A percentile compares a stretch with the other conserved stretches of the same genome.
Conservation (phyloP, 2,797 vertebrate species). For the Distichodus sexfasciatus region DNA sequence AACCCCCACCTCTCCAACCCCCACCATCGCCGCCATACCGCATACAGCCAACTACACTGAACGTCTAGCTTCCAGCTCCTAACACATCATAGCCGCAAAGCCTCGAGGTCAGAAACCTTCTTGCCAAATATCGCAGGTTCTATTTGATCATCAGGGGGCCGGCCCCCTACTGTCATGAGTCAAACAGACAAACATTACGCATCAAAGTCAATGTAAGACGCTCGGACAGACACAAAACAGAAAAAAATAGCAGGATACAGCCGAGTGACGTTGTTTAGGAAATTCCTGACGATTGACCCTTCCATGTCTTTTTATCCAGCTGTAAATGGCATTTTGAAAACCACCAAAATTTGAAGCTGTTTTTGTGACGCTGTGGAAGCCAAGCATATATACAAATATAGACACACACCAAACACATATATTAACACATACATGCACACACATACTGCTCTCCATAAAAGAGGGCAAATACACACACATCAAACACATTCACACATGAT, state of each 20-base stretch:
- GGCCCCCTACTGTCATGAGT: conserved; percentile 31
- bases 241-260: conserved; percentile 28
- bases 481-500: too few species aligned
- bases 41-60: background rate
- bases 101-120: too few species aligned
- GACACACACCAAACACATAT: conserved; percentile 19
- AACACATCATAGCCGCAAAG: too few species aligned
- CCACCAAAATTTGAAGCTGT: background rate
- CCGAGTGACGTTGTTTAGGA: conserved; percentile 14
- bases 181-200: conserved; percentile 39
- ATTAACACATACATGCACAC: background rate
- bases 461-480: too few species aligned
- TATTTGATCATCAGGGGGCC: conserved; percentile 1
- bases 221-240: conserved; percentile 25
- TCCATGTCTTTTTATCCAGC: background rate
- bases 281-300: conserved; percentile 2
- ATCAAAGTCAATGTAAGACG: conserved; percentile 41
- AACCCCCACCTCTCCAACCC: background rate
- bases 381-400: background rate
- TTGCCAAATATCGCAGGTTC: too few species aligned
- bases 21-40: background rate
- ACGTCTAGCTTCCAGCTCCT: conserved; percentile 1
- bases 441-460: too few species aligned
- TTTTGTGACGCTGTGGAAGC: background rate
- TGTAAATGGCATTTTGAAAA: too few species aligned